A percentile compares a stretch with the other conserved stretches of the same genome.
Evolutionary conservation across 2,113 vertebrate genomes (phyloP).

Genomic region (Nibea albiflora): DNA sequence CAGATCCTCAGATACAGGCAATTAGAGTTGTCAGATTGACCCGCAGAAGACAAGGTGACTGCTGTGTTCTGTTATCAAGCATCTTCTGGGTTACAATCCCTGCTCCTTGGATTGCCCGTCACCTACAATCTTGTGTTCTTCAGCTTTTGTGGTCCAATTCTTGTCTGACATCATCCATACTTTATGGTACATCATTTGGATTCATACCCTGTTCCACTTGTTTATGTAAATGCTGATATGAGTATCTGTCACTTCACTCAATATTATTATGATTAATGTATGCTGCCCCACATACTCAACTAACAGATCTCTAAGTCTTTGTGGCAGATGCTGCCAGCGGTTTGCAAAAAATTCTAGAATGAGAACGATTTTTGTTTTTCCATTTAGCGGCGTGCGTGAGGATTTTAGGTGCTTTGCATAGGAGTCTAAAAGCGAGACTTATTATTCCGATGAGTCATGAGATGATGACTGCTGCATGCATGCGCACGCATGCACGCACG

Average conservation of each 20-base stretch:
- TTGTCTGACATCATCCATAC: conserved; percentile 61
- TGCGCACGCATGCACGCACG: neutral
- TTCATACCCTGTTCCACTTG: conserved; percentile 66
- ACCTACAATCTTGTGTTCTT: conserved; percentile 5
- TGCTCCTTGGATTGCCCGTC: conserved; percentile 27
- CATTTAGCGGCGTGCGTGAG: conserved; percentile 31
- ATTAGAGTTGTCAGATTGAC: conserved; percentile 42
- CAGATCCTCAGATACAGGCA: conserved; percentile 30
- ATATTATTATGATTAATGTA: conserved; percentile 76
- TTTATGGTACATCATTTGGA: conserved; percentile 63
- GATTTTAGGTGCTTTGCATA: conserved; percentile 56
- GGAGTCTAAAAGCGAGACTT: conserved; percentile 41
- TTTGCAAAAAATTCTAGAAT: conserved; percentile 62
- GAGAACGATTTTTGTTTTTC: conserved; percentile 46
- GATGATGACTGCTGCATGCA: conserved; percentile 30
- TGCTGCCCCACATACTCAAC: conserved; percentile 71
- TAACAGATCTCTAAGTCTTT: conserved; percentile 48
- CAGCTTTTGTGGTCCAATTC: conserved; percentile 30
- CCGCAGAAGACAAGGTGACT: conserved; percentile 17
- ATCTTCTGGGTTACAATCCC: conserved; percentile 17
- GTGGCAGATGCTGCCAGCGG: conserved; percentile 51
- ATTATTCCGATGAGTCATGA: conserved; percentile 60
- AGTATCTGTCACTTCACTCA: conserved; percentile 71
- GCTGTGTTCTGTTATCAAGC: conserved; percentile 18
- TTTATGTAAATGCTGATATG: conserved; percentile 79